Evolutionary conservation across 2,888 invertebrate genomes (phyloP), one percentile per base, ranked within the genome.

Genomic region (Pheosia gnoma): DNA sequence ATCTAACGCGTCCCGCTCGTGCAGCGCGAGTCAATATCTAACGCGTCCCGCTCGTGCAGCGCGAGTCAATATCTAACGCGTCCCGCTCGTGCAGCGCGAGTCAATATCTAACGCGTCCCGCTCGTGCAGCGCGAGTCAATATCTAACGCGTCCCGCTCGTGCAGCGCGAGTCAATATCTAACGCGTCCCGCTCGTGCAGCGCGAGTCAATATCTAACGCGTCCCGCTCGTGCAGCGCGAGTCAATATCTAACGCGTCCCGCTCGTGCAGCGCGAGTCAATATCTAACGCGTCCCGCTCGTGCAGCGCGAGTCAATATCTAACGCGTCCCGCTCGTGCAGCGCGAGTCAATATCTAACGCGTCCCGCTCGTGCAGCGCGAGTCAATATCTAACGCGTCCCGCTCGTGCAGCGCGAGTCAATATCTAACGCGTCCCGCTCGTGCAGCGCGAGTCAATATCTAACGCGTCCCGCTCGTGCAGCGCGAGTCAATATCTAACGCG

Each of bases 41-140:
- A 9, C 47, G 9, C 13, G 13, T 36, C n/a, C 43, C 43, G 7
- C 10, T 9, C 43, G 4, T 62, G 68, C 83, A 97, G 96, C 91
- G 25, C 25, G 25, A 25, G 1, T 25, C 25, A 25, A 25, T 25
- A 25, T 25, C 25, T 25, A 25, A 25, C 25, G 25, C 47, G 36
- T 8, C 43, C 56, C 56, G 36, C 10, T 9, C 43, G 4, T 62
- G 68, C 83, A 97, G 96, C 91, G 25, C 25, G 25, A 25, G 1
- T 25, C 25, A 25, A 25, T 25, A 25, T 25, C 25, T 25, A 25
- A 25, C 25, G 25, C 47, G 36, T 8, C 43, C 56, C 56, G 36
- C 51, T 59, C 8, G 10, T 10, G 9, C n/a, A 7, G 10, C 47
- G 6, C 47, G 47, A 10, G 2, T 47, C 47, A 39, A 5, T 47